phyloP scores from a whole-genome alignment of 37 sponge, comb jelly and placozoan species.

The Ephydatia muelleri region DNA sequence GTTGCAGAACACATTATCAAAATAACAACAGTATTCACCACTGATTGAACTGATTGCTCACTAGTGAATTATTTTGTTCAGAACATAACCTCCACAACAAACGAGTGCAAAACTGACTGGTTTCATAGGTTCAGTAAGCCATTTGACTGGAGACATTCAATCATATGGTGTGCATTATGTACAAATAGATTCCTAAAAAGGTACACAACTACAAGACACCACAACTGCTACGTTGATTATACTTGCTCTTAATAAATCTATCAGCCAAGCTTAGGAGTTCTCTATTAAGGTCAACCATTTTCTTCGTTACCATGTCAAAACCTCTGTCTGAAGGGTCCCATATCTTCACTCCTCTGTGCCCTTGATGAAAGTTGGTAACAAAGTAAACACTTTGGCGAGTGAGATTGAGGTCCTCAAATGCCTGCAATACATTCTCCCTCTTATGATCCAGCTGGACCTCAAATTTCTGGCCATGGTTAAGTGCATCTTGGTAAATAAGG shows the following conservation, averaged over 20 bases:
- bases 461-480: conserved; percentile 60
- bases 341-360: conserved; percentile 52
- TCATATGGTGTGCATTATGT: too few relatives aligned
- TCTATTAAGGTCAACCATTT: conserved; percentile 69
- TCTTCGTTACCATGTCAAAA: conserved; percentile 74
- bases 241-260: conserved; percentile 72
- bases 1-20: too few relatives aligned
- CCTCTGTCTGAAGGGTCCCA: conserved; percentile 77
- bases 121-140: too few relatives aligned
- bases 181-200: neutral
- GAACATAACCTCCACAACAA: too few relatives aligned
- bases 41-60: too few relatives aligned
- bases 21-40: too few relatives aligned
- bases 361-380: conserved; percentile 90
- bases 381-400: conserved; percentile 74
- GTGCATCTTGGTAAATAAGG: conserved; percentile 74
- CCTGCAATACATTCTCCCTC: conserved; percentile 80
- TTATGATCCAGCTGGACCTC: conserved; percentile 75
- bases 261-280: conserved; percentile 66
- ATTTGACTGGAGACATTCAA: too few relatives aligned
- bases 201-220: neutral
- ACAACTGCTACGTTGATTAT: conserved; percentile 31
- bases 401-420: conserved; percentile 84
- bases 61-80: too few relatives aligned
- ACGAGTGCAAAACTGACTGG: too few relatives aligned